Evolutionary conservation across 2,797 vertebrate species (phyloP).

Genomic region (Cryptoblepharus egeriae): DNA sequence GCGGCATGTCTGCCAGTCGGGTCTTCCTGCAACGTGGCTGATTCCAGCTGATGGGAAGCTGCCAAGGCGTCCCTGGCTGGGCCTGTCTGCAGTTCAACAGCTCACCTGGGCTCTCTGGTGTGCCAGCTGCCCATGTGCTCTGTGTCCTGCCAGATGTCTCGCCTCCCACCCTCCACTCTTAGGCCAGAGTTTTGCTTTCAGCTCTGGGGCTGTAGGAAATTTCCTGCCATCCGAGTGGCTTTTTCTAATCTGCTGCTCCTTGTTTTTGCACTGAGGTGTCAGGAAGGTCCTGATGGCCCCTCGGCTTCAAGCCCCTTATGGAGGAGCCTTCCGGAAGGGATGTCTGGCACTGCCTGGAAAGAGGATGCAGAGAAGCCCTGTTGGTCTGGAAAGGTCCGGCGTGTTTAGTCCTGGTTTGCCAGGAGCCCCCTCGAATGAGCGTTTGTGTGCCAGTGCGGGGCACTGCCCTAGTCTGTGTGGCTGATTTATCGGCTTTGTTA

Average conservation of each 20-base stretch:
- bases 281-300: no score
- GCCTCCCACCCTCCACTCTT: background rate
- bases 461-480: background rate
- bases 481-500: conserved; percentile 23
- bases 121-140: no score
- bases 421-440: background rate
- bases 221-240: background rate
- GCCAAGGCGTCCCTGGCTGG: background rate
- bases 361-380: background rate
- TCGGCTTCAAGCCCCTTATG: no score
- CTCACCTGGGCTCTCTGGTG: background rate
- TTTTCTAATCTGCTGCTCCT: background rate
- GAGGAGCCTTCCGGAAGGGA: background rate
- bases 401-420: background rate
- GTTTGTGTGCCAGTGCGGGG: background rate
- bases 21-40: background rate
- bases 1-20: background rate
- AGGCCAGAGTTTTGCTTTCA: background rate
- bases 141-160: background rate
- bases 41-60: background rate
- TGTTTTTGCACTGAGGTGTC: background rate
- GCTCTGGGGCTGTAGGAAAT: background rate
- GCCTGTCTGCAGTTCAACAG: background rate
- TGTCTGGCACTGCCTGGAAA: background rate
- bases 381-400: background rate